Base-by-base conservation (phyloP, 2,113 vertebrate genomes). In the Merops nubicus region DNA sequence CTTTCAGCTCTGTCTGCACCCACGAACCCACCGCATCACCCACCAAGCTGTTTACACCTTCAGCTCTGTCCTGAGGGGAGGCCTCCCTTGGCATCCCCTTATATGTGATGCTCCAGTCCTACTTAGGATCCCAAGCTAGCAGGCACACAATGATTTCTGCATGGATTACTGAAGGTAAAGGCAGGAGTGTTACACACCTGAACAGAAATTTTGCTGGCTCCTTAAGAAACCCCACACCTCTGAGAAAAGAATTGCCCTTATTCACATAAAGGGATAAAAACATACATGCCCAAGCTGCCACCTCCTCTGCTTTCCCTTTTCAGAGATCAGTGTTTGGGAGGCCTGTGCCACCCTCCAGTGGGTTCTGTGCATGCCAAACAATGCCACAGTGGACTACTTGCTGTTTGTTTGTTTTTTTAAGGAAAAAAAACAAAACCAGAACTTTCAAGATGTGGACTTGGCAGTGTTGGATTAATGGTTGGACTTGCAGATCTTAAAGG, bases 391-490 rank as follows among this genome's bases (percentile, higher is more conserved):
- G 25, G 25, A 69, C 23, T 73, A 19, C n/a, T 33, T 42, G 4
- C 38, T 23, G 0, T 47, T n/a, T 4, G 21, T 38, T 8, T 2
- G 26, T 43, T 43, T 34, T 28, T 12, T 48, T 8, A 51, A 51
- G 50, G 26, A 6, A n/a, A 16, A 8, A 64, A 60, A 54, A 43
- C 64, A n/a, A 2, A 0, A 1, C 8, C n/a, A 22, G 77, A 62
- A 6, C 5, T 60, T 72, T 47, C 33, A 79, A 78, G 25, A 29
- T 29, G 26, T 63, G 36, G 60, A 28, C 36, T 29, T 40, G 26
- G 36, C 60, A 40, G 36, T 40, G 36, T 36, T 29, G 40, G 62
- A 11, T 42, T 29, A 63, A 40, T 19, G 40, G 62, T 31, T 13
- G 38, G 25, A 31, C 26, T 42, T 19, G 40, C 40, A 19, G 18